Percentiles rank a stretch among this genome's conserved stretches.
Evolutionary conservation across 1,140 invertebrate species (phyloP).

Genomic region (Drosophila mauritiana): DNA sequence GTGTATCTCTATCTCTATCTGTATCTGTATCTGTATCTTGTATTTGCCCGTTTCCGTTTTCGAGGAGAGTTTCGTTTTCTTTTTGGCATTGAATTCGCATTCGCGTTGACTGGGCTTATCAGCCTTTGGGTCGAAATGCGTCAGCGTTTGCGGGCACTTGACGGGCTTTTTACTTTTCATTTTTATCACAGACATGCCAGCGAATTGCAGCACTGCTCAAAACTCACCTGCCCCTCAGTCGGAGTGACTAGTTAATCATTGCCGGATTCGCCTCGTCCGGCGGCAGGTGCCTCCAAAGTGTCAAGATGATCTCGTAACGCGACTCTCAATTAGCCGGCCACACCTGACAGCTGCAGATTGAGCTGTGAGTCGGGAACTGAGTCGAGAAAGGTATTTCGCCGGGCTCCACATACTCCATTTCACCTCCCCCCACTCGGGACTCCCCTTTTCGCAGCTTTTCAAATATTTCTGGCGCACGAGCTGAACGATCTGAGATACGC

Average conservation of each 20-base stretch:
- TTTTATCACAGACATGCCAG: constrained; percentile 44
- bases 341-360: constrained; percentile 54
- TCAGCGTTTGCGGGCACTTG: constrained; percentile 42
- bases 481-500: constrained; percentile 5
- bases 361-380: constrained; percentile 27
- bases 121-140: constrained; percentile 48
- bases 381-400: constrained; percentile 32
- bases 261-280: constrained; percentile 37
- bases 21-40: constrained; percentile 41
- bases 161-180: constrained; percentile 7
- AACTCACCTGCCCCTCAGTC: constrained; percentile 5
- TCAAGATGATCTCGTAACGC: constrained; percentile 55
- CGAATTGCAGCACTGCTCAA: constrained; percentile 8
- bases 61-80: constrained; percentile 50
- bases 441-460: background rate
- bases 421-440: background rate
- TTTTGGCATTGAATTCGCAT: constrained; percentile 52
- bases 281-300: constrained; percentile 40
- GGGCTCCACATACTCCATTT: constrained; percentile 30
- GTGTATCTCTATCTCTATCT: constrained; percentile 11
- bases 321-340: constrained; percentile 51
- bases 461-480: constrained; percentile 37
- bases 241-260: constrained; percentile 45
- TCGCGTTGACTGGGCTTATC: constrained; percentile 43
- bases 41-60: constrained; percentile 52